Conservation (phyloP, 2,113 vertebrate species). For the Noturus placidus region DNA sequence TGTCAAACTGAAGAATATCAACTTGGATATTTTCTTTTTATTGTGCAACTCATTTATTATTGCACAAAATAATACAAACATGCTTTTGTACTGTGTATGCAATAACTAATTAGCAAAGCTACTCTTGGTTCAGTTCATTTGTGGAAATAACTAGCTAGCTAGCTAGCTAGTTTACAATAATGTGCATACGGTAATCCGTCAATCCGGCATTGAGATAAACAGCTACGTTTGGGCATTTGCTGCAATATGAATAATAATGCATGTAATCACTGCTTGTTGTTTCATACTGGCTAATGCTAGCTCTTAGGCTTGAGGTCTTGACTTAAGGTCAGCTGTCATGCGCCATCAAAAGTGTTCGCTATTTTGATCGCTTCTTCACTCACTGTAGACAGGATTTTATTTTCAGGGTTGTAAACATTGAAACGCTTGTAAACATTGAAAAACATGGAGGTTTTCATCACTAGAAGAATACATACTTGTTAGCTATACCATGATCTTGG, state of each 20-base stretch:
- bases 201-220: not conserved
- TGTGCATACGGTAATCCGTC: not conserved
- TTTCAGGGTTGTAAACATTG: not conserved
- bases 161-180: not conserved
- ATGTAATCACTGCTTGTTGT: not conserved
- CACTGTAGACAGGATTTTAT: not conserved
- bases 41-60: not conserved
- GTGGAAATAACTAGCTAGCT: not conserved
- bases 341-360: not conserved
- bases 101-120: not conserved
- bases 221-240: not conserved
- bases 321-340: not conserved
- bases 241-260: not conserved
- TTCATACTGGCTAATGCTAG: not conserved
- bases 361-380: not conserved
- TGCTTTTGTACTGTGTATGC: not conserved
- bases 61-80: not conserved
- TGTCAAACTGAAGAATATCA: not conserved
- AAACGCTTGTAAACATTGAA: not conserved
- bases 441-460: not conserved
- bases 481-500: not conserved
- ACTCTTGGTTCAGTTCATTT: not conserved
- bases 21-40: not conserved
- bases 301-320: not conserved
- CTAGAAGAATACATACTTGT: not conserved